phyloP scores from a whole-genome alignment of 2,113 vertebrate genomes.

The Cavia aperea region DNA sequence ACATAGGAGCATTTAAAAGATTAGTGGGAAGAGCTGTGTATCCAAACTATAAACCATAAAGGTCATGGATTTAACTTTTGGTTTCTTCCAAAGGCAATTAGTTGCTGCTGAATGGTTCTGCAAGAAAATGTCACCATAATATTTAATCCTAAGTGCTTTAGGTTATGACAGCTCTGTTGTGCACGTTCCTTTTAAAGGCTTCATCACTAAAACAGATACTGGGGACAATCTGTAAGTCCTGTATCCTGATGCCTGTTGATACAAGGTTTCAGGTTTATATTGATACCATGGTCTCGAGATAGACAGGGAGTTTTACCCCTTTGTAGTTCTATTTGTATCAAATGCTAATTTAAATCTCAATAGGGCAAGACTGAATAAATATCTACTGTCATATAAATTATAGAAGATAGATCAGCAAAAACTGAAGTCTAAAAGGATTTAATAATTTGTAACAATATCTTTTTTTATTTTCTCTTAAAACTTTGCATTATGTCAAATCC shows the following conservation, averaged over 20 bases:
- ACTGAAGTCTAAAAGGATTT: background rate
- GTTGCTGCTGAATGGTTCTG: background rate
- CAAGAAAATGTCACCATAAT: background rate
- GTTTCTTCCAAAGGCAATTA: background rate
- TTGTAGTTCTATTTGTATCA: background rate
- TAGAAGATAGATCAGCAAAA: background rate
- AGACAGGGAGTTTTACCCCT: background rate
- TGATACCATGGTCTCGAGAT: background rate
- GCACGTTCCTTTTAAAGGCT: background rate
- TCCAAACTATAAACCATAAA: background rate
- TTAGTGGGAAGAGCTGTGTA: background rate
- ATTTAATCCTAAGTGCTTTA: background rate
- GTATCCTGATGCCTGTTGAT: background rate
- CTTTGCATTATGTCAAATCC: background rate
- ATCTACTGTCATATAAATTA: background rate
- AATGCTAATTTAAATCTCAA: background rate
- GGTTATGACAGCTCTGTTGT: background rate
- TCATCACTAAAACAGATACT: background rate
- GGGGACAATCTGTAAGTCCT: background rate
- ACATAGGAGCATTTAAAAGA: background rate
- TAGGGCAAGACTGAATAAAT: background rate
- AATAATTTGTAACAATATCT: background rate
- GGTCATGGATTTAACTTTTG: slow-evolving; percentile 2
- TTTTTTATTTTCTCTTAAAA: background rate
- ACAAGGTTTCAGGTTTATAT: background rate